Conservation (phyloP, 2,888 invertebrate species). For the Eupithecia inturbata region DNA sequence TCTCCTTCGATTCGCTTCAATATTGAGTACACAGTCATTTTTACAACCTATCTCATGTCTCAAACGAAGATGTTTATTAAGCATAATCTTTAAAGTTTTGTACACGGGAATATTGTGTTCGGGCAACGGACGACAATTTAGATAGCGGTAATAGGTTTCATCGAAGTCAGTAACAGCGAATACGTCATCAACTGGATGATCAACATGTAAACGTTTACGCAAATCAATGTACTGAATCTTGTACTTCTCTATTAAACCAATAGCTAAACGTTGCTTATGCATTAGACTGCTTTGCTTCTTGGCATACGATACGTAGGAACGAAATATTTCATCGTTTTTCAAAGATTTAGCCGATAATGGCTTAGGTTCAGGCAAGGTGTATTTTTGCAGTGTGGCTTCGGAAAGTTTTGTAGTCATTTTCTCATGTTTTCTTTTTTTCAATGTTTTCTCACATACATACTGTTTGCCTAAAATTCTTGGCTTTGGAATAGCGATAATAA, state of each 20-base stretch:
- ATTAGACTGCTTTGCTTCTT: slow-evolving; percentile 56
- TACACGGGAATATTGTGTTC: slow-evolving; percentile 53
- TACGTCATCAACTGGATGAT: slow-evolving; percentile 55
- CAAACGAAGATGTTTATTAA: slow-evolving; percentile 55
- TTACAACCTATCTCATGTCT: slow-evolving; percentile 69
- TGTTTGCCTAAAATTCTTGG: slow-evolving; percentile 44
- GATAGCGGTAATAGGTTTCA: slow-evolving; percentile 57
- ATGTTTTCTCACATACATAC: slow-evolving; percentile 35
- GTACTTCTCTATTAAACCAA: slow-evolving; percentile 59
- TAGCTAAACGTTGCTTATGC: slow-evolving; percentile 51
- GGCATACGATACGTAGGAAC: slow-evolving; percentile 61
- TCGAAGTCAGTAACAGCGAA: slow-evolving; percentile 61
- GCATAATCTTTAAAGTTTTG: slow-evolving; percentile 59
- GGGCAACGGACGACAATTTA: slow-evolving; percentile 54
- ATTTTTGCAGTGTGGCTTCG: slow-evolving; percentile 46
- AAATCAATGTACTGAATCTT: slow-evolving; percentile 61
- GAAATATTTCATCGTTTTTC: slow-evolving; percentile 56
- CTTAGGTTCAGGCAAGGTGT: slow-evolving; percentile 49
- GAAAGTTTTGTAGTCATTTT: slow-evolving; percentile 44
- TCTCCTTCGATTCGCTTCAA: slow-evolving; percentile 80
- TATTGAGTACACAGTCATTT: slow-evolving; percentile 78
- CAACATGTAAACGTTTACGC: slow-evolving; percentile 53
- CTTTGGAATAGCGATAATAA: slow-evolving; percentile 56
- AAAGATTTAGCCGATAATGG: slow-evolving; percentile 52
- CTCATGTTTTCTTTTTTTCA: slow-evolving; percentile 35